These are phyloP conservation scores for Nematopogon swammerdamellus DNA, from an alignment of 2,888 invertebrate species.

Conservation along the genomic window DNA sequence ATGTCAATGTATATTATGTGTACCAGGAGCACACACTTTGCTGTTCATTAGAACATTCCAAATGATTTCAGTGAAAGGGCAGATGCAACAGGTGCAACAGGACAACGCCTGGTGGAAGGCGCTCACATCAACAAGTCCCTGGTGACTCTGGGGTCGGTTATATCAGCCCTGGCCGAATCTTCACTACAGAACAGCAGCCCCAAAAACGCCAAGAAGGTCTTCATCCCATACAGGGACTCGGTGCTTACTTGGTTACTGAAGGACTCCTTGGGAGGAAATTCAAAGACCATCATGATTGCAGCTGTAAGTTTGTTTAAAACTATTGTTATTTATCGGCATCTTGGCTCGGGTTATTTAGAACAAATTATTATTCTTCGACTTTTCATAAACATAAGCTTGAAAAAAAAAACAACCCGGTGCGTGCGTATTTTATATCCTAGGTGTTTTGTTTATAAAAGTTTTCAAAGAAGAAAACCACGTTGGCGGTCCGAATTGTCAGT, in stretches of 20 bases:
- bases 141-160: slow-evolving; percentile 84
- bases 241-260: slow-evolving; percentile 86
- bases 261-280: slow-evolving; percentile 86
- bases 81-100: slow-evolving; percentile 87
- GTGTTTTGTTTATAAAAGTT: no score
- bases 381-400: no score
- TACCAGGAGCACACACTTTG: no score
- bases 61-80: slow-evolving; percentile 68
- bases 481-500: no score
- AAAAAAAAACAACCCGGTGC: no score
- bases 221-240: slow-evolving; percentile 86
- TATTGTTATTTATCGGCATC: no score
- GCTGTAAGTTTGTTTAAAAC: slow-evolving; percentile 58
- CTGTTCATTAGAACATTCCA: slow-evolving; percentile 2
- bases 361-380: no score
- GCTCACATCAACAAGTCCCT: slow-evolving; percentile 89
- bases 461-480: no score
- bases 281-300: slow-evolving; percentile 90
- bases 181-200: slow-evolving; percentile 32
- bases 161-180: slow-evolving; percentile 78
- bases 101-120: slow-evolving; percentile 85
- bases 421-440: no score
- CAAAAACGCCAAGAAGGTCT: slow-evolving; percentile 54
- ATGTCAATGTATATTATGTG: no score
- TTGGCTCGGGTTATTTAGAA: no score